Percentiles rank a stretch among this genome's conserved stretches.
These are phyloP conservation scores for Strigamia crassipes DNA, from an alignment of 2,888 invertebrate genomes.

Conservation along the genomic window DNA sequence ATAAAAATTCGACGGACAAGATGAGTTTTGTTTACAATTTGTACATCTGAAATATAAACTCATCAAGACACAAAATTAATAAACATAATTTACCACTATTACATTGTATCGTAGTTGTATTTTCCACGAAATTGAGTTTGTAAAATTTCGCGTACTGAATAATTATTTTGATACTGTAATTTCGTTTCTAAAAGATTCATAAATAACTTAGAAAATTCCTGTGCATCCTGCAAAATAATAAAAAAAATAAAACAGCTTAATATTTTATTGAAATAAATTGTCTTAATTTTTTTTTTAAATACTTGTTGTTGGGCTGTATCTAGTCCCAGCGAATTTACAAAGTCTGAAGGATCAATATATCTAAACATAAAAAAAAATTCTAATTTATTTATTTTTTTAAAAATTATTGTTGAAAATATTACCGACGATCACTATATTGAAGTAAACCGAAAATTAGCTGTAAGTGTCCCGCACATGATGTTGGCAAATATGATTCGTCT, in stretches of 20 bases:
- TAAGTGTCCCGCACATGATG: conserved; percentile 64
- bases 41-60: conserved; percentile 59
- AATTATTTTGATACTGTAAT: conserved; percentile 58
- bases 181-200: conserved; percentile 65
- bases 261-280: no score
- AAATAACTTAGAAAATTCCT: conserved; percentile 69
- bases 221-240: conserved; percentile 62
- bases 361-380: conserved; percentile 50
- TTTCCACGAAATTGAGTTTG: conserved; percentile 62
- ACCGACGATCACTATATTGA: conserved; percentile 64
- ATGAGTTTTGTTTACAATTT: conserved; percentile 64
- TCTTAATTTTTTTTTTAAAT: background rate
- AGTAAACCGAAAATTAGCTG: conserved; percentile 68
- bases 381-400: background rate
- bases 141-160: conserved; percentile 58
- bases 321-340: conserved; percentile 65
- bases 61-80: background rate
- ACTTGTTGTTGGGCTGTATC: conserved; percentile 66
- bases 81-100: conserved; percentile 39
- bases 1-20: conserved; percentile 65
- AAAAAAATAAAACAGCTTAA: conserved; percentile 11
- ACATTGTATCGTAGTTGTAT: conserved; percentile 63
- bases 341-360: conserved; percentile 65
- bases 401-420: conserved; percentile 38
- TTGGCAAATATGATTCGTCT: conserved; percentile 57